These are phyloP conservation scores for Hippasteria phrygiana DNA, from an alignment of 53 echinoderm and acorn worm species.

Conservation along the genomic window DNA sequence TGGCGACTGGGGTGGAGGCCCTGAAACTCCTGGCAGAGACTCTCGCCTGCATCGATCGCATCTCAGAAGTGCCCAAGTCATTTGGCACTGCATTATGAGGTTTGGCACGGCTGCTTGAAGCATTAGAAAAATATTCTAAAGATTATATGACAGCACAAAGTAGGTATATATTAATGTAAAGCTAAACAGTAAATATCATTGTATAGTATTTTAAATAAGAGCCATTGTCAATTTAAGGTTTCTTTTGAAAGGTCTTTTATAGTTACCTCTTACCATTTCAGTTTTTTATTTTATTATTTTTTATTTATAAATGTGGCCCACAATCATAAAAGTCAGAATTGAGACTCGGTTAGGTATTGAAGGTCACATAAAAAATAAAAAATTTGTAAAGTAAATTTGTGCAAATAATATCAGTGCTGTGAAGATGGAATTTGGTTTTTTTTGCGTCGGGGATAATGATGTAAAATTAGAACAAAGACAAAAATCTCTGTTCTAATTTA, in stretches of 20 bases:
- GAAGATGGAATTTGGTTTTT: too few relatives aligned
- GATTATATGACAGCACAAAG: constrained; percentile 17
- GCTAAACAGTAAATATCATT: constrained; percentile 16
- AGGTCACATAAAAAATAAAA: too few relatives aligned
- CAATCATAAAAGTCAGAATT: too few relatives aligned
- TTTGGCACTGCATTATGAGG: constrained; percentile 86
- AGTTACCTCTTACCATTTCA: too few relatives aligned
- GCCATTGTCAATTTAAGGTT: not conserved
- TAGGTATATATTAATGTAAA: constrained; percentile 38
- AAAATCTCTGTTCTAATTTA: too few relatives aligned
- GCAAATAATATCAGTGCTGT: too few relatives aligned
- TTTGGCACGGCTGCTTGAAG: not conserved
- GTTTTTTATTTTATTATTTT: too few relatives aligned
- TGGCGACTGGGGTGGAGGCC: constrained; percentile 88
- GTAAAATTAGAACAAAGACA: too few relatives aligned
- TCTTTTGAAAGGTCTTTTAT: not conserved
- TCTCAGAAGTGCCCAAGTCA: constrained; percentile 82
- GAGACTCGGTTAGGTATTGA: too few relatives aligned
- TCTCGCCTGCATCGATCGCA: constrained; percentile 90
- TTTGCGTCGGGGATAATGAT: too few relatives aligned
- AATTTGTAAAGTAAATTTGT: too few relatives aligned
- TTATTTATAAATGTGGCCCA: too few relatives aligned
- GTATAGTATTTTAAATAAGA: constrained; percentile 14
- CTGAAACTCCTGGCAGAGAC: constrained; percentile 95
- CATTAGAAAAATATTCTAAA: not conserved